phyloP scores from a whole-genome alignment of 2,888 invertebrate species.

The Leptopilina drosophilae region DNA sequence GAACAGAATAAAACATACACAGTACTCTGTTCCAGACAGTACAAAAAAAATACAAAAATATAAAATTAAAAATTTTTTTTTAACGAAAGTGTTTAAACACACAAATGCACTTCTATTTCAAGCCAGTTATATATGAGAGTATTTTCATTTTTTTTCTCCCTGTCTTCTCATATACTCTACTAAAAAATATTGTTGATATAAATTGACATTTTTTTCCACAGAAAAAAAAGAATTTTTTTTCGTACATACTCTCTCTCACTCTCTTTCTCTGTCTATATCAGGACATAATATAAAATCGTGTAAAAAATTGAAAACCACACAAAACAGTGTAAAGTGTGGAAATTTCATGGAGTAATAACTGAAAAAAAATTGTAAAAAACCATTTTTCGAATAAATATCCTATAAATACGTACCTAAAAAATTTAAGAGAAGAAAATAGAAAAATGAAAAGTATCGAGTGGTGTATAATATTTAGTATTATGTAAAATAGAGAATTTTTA shows the following conservation, averaged over 20 bases:
- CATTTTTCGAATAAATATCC: background rate
- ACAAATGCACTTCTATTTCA: slow-evolving; percentile 58
- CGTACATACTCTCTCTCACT: background rate
- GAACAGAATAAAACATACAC: slow-evolving; percentile 15
- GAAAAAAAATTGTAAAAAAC: slow-evolving; percentile 6
- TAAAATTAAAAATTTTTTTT: background rate
- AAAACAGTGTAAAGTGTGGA: slow-evolving; percentile 27
- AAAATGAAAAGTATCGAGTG: slow-evolving; percentile 13
- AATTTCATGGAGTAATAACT: background rate
- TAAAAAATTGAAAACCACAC: slow-evolving; percentile 28
- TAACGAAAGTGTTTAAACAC: slow-evolving; percentile 50
- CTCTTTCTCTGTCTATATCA: background rate
- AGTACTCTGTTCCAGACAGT: background rate
- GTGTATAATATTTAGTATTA: slow-evolving; percentile 41
- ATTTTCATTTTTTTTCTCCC: background rate
- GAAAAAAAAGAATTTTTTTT: background rate
- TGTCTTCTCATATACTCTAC: background rate
- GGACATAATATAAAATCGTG: slow-evolving; percentile 3
- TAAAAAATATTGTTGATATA: background rate
- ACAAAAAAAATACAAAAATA: slow-evolving; percentile 5
- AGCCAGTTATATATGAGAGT: slow-evolving; percentile 42
- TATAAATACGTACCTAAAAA: slow-evolving; percentile 29
- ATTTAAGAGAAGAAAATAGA: slow-evolving; percentile 38
- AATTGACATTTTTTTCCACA: background rate
- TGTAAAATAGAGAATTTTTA: slow-evolving; percentile 35